These are phyloP conservation scores for Lepus townsendii DNA, from an alignment of 2,797 vertebrate genomes.

Conservation along the genomic window DNA sequence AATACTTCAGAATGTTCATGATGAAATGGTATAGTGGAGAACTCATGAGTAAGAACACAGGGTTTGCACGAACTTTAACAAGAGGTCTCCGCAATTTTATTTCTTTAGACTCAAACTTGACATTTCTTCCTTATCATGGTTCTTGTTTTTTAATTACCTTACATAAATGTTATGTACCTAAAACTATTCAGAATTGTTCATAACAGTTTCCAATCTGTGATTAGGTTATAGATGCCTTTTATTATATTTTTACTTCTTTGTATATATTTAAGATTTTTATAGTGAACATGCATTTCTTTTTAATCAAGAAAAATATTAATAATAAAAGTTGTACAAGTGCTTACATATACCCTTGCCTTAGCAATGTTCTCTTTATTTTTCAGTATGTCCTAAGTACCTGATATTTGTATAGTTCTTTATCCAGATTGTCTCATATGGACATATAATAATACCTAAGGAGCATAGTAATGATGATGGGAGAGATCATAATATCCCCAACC, in stretches of 20 bases:
- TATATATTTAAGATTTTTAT: slow-evolving; percentile 18
- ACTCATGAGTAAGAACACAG: not conserved
- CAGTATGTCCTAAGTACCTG: not conserved
- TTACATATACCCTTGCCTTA: not conserved
- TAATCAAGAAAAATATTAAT: slow-evolving; percentile 25
- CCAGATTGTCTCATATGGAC: not conserved
- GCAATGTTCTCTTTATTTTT: slow-evolving; percentile 5
- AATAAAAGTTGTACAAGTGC: slow-evolving; percentile 11
- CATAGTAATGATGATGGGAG: not conserved
- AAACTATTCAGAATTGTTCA: slow-evolving; percentile 9
- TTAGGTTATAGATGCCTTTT: not conserved
- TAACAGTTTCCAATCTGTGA: not conserved
- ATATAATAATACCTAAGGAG: not conserved
- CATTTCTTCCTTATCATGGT: not conserved
- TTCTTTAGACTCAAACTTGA: slow-evolving; percentile 14
- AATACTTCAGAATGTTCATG: not conserved
- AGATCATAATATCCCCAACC: slow-evolving; percentile 16
- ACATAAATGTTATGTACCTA: not conserved
- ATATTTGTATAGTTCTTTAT: slow-evolving; percentile 38
- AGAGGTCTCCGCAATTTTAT: not conserved
- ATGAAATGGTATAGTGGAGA: not conserved
- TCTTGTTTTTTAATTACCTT: not conserved
- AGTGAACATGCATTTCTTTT: slow-evolving; percentile 24
- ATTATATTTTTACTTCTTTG: slow-evolving; percentile 26
- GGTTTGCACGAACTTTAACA: not conserved